Base-by-base conservation (phyloP, 2,113 vertebrate genomes). In the Propithecus coquereli region DNA sequence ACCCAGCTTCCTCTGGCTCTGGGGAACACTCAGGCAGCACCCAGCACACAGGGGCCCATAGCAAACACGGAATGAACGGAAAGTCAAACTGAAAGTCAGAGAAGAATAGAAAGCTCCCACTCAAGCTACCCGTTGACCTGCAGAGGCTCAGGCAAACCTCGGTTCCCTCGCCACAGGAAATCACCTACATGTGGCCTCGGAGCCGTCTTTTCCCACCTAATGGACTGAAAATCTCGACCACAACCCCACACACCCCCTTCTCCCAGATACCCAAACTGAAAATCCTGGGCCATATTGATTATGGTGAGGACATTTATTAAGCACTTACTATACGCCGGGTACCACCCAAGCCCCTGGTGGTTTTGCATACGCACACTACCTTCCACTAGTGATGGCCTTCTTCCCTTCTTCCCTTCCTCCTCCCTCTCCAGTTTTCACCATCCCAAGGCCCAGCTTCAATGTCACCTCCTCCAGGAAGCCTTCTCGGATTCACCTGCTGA, bases 221-320 rank as follows among this genome's bases (percentile, higher is more conserved):
- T 63, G 61, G 68, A 37, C 37, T 84, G 45, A 73, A 87, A 65
- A 43, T 45, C 63, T 30, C 63, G 10, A 22, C 23, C 52, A 14
- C 18, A 6, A 0, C 5, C 9, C 6, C 54, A 12, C 6, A 18
- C 40, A 27, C 47, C 20, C 23, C 0, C 2, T 34, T 2, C 25
- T 63, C 16, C 25, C 47, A 61, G 7, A 77, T 3, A 47, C 27
- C 54, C 66, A 54, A 32, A 65, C 83, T 70, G 52, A 43, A 87
- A 87, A 30, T 11, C 57, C 83, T 10, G 2, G n/a, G 6, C 63
- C 50, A 23, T 7, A 5, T 0, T 34, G 37, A 80, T 8, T 43
- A 37, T 22, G 27, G 63, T 2, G 11, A 43, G 17, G 30, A 14
- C n/a, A 23, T 37, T 57, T 54, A 59, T 70, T 18, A 52, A 82